Evolutionary conservation across 2,113 vertebrate genomes (phyloP), one percentile per base, ranked within the genome.

Genomic region (Ictidomys tridecemlineatus): DNA sequence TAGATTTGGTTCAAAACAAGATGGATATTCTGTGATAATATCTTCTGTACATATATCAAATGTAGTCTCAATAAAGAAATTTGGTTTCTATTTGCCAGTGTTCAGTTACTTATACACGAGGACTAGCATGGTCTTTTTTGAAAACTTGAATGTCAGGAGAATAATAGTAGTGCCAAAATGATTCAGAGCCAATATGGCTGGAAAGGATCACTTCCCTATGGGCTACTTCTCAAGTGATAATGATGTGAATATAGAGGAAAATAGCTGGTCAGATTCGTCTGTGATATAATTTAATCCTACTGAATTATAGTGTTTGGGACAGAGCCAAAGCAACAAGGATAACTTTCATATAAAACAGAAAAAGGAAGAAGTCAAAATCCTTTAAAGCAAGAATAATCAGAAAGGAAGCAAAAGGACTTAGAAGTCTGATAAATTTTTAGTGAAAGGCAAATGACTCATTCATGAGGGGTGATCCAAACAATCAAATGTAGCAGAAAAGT

Each of bases 181-280:
- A 42, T 48, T 77, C 51, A 77, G 18, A 92, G 56, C 48, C 74
- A 83, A 37, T 84, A 13, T 12, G 65, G 26, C 37, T 89, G 85
- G 79, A 89, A 96, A 92, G 12, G 74, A 61, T 90, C 37, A 13
- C 69, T 53, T 76, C 69, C 53, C 72, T 17, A 87, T 8, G 56
- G 45, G 61, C 51, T 79, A 83, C 56, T 92, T 79, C 73, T 95
- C 45, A 53, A 94, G 48, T 74, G 45, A 89, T 39, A 92, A 89
- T 86, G 30, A 16, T 22, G n/a, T 70, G 72, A 61, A 37, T 26
- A 74, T 3, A 78, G 45, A 82, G 45, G 30, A 89, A 96, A 89
- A 82, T 73, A 92, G 84, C 87, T 95, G 93, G 74, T 72, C 51
- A 82, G 18, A 74, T 67, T 96, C 79, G 83, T 83, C 67, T 92